Evolutionary conservation across 2,797 vertebrate genomes (phyloP).

Genomic region (Parauchenoglanis punctatus): DNA sequence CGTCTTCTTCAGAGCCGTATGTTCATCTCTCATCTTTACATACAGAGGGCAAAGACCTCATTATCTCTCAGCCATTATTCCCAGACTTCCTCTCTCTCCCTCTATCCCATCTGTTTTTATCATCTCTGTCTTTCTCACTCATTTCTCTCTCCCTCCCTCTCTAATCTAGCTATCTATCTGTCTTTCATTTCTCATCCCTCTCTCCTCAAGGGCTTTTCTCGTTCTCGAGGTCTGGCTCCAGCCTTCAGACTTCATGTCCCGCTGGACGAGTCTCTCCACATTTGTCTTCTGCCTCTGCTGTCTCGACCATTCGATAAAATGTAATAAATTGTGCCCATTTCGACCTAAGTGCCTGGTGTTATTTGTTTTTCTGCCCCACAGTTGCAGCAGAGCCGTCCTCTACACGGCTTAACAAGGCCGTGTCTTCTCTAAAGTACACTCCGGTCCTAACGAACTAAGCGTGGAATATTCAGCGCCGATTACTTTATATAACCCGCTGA

Average conservation of each 20-base stretch:
- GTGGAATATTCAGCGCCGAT: slow-evolving; percentile 35
- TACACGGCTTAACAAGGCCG: slow-evolving; percentile 54
- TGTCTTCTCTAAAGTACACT: slow-evolving; percentile 50
- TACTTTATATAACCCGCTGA: slow-evolving; percentile 49
- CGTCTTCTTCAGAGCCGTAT: background rate
- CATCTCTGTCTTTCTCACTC: background rate
- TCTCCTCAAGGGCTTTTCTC: background rate
- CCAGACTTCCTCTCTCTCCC: background rate
- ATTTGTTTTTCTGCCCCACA: slow-evolving; percentile 49
- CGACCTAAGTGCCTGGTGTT: slow-evolving; percentile 50
- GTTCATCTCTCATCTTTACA: slow-evolving; percentile 47
- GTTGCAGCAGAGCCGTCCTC: slow-evolving; percentile 55
- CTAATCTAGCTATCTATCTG: slow-evolving; percentile 2
- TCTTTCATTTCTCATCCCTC: slow-evolving; percentile 1
- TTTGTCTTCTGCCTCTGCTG: slow-evolving; percentile 31
- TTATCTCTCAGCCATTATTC: slow-evolving; percentile 50
- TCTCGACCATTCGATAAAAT: slow-evolving; percentile 53
- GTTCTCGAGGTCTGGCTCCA: slow-evolving; percentile 19
- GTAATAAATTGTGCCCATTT: slow-evolving; percentile 56
- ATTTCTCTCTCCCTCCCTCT: background rate
- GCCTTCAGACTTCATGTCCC: slow-evolving; percentile 6
- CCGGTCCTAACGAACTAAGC: slow-evolving; percentile 36
- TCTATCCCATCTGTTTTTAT: background rate
- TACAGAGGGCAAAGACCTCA: slow-evolving; percentile 50
- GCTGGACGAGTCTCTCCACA: background rate